These are phyloP conservation scores for Plagodis pulveraria DNA, from an alignment of 2,888 invertebrate genomes.

Conservation along the genomic window DNA sequence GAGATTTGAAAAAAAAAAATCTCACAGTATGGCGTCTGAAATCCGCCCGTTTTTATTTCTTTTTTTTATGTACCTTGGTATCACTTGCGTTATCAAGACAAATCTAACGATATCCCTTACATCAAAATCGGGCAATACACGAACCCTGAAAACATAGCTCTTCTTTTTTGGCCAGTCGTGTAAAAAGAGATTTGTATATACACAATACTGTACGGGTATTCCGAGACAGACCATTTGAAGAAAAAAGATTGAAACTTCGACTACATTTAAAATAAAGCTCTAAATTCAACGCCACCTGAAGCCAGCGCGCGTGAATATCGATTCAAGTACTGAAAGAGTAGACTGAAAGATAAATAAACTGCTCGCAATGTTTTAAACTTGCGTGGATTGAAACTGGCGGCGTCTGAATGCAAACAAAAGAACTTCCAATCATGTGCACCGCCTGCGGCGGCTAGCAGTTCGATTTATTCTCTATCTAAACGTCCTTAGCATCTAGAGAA, in stretches of 20 bases:
- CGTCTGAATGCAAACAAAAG: slow-evolving; percentile 40
- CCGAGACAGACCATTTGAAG: neutral
- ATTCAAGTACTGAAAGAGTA: slow-evolving; percentile 2
- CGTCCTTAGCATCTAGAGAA: slow-evolving; percentile 28
- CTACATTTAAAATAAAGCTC: neutral
- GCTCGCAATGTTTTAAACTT: slow-evolving; percentile 4
- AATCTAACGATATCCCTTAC: too few species aligned
- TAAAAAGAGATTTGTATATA: too few species aligned
- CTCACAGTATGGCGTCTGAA: too few species aligned
- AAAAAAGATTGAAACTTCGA: neutral
- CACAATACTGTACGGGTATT: too few species aligned
- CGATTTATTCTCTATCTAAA: slow-evolving; percentile 33
- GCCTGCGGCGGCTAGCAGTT: slow-evolving; percentile 16
- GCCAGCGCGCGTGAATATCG: neutral
- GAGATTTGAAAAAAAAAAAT: too few species aligned
- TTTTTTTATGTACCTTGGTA: too few species aligned
- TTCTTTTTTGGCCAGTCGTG: too few species aligned
- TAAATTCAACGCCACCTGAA: neutral
- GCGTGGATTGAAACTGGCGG: slow-evolving; percentile 2
- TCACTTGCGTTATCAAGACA: too few species aligned
- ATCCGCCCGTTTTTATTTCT: too few species aligned
- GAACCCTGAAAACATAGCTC: too few species aligned
- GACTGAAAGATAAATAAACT: slow-evolving; percentile 3
- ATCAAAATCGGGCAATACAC: too few species aligned
- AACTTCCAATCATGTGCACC: slow-evolving; percentile 37